phyloP scores from a whole-genome alignment of 1,140 invertebrate genomes.

The Brachionus rotundiformis region DNA sequence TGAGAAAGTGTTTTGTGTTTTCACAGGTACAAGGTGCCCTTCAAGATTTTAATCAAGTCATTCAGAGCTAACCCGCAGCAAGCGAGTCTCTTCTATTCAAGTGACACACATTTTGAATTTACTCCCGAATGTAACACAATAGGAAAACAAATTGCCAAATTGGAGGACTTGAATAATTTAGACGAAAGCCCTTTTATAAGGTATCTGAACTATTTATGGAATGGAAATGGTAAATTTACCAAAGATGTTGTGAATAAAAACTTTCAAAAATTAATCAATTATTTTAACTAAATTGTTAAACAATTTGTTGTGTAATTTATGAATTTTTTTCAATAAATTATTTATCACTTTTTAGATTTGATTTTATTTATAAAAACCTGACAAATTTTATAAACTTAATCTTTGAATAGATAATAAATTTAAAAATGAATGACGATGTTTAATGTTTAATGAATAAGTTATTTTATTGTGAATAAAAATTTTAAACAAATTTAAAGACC shows the following conservation, averaged over 20 bases:
- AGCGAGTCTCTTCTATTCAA: not conserved
- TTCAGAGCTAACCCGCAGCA: not conserved
- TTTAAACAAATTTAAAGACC: no score
- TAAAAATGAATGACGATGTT: no score
- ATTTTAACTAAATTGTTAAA: constrained; percentile 28
- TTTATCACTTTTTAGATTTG: not conserved
- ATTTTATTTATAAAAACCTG: no score
- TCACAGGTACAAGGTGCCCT: constrained; percentile 6
- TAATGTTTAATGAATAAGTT: no score
- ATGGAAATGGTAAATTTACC: not conserved
- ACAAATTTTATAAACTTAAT: no score
- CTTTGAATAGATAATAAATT: no score
- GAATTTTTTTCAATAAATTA: constrained; percentile 7
- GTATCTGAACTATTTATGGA: constrained; percentile 31
- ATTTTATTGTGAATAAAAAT: no score
- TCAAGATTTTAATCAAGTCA: not conserved
- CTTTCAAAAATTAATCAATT: not conserved
- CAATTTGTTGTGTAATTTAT: constrained; percentile 13
- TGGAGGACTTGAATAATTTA: not conserved
- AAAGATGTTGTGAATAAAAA: constrained; percentile 33
- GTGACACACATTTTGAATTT: not conserved
- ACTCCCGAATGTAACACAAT: constrained; percentile 23
- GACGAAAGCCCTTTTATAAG: not conserved
- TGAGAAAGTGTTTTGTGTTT: constrained; percentile 26
- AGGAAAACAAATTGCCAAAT: constrained; percentile 2